phyloP scores from a whole-genome alignment of 2,113 vertebrate species.

The Neolamprologus cancellatus region DNA sequence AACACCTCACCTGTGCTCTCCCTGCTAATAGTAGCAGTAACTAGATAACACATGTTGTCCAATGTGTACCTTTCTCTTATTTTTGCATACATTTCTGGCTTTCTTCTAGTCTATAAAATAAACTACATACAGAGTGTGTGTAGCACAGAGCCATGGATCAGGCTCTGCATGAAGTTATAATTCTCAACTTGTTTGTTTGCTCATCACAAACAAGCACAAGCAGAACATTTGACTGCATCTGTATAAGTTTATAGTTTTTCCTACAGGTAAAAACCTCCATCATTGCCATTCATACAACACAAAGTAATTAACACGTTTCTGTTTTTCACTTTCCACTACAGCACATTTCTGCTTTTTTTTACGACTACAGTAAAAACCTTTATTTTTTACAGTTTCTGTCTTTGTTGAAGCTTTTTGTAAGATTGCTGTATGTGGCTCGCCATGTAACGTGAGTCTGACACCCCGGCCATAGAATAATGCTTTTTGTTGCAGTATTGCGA shows the following conservation, averaged over 20 bases:
- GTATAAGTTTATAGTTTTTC: rapidly evolving
- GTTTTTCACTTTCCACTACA: not conserved
- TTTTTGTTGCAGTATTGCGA: not conserved
- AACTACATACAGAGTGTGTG: not conserved
- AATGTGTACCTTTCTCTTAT: not conserved
- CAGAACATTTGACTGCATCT: not conserved
- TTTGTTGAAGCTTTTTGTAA: not conserved
- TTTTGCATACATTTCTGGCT: not conserved
- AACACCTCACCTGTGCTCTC: not conserved
- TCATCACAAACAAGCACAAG: not conserved
- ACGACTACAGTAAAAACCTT: not conserved
- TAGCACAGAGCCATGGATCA: not conserved
- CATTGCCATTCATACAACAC: not conserved
- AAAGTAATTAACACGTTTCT: not conserved
- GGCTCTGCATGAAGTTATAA: rapidly evolving
- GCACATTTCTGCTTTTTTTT: not conserved
- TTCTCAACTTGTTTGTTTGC: not conserved
- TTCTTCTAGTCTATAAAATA: not conserved
- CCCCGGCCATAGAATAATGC: not conserved
- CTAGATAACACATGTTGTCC: not conserved
- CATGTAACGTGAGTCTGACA: not conserved
- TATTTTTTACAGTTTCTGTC: not conserved
- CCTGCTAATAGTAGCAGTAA: rapidly evolving
- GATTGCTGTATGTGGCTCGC: not conserved
- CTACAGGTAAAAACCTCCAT: not conserved